A percentile compares a stretch with the other conserved stretches of the same genome.
Conservation (phyloP, 2,113 vertebrate species). For the Corythornis cristatus region DNA sequence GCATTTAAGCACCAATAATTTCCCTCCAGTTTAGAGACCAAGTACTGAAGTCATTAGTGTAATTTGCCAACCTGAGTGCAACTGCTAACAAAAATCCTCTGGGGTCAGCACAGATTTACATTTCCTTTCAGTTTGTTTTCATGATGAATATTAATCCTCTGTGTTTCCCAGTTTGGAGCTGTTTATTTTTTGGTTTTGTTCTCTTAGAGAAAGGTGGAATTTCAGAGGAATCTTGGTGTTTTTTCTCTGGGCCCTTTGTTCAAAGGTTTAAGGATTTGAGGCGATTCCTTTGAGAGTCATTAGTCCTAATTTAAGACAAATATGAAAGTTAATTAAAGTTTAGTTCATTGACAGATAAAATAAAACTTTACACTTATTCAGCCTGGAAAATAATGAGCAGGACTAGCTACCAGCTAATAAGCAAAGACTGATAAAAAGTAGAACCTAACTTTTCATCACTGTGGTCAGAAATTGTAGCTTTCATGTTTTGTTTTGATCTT, state of each 20-base stretch:
- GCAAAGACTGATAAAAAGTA: not conserved
- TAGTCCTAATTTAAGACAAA: conserved; percentile 47
- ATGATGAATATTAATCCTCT: conserved; percentile 9
- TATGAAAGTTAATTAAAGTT: conserved; percentile 60
- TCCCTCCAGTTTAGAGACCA: not conserved
- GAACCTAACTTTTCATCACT: not conserved
- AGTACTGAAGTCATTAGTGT: not conserved
- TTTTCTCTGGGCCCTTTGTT: conserved; percentile 22
- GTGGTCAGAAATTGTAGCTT: not conserved
- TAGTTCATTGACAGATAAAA: conserved; percentile 48
- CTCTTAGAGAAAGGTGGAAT: not conserved
- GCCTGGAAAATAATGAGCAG: conserved; percentile 40
- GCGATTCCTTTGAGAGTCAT: conserved; percentile 45
- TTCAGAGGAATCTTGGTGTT: conserved; percentile 21
- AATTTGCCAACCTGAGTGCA: conserved; percentile 13
- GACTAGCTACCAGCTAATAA: conserved; percentile 27
- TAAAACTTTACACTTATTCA: conserved; percentile 37
- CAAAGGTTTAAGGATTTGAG: conserved; percentile 35
- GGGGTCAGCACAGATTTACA: not conserved
- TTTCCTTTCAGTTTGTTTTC: not conserved
- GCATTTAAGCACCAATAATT: not conserved
- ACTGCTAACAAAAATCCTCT: not conserved
- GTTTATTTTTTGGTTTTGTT: conserved; percentile 11
- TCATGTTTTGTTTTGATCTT: conserved; percentile 11
- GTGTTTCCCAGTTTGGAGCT: not conserved